phyloP scores from a whole-genome alignment of 2,888 invertebrate genomes.

The Autographa pulchrina region DNA sequence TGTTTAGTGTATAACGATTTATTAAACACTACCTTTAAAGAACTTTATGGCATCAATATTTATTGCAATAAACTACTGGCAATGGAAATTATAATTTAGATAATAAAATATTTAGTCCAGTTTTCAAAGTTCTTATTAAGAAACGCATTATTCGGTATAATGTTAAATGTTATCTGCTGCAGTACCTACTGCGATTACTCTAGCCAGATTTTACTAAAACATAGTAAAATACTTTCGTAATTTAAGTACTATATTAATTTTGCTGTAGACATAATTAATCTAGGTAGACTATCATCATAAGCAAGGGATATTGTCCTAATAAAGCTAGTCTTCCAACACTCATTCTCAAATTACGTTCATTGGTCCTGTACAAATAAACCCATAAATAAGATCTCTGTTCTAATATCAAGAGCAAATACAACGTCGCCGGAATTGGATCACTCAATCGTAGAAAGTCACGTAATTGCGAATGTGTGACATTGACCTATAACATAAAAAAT shows the following conservation, averaged over 20 bases:
- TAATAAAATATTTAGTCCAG: not conserved
- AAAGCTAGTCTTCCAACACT: constrained; percentile 29
- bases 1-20: not conserved
- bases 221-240: too few species aligned
- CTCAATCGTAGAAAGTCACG: constrained; percentile 41
- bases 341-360: constrained; percentile 33
- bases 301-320: constrained; percentile 7
- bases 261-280: not conserved
- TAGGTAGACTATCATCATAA: not conserved
- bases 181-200: not conserved
- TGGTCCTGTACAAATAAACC: constrained; percentile 48
- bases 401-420: constrained; percentile 57
- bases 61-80: too few species aligned
- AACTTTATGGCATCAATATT: too few species aligned
- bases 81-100: too few species aligned
- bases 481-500: constrained; percentile 45
- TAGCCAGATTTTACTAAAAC: too few species aligned
- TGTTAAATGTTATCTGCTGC: too few species aligned
- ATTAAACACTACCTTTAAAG: too few species aligned
- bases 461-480: constrained; percentile 60
- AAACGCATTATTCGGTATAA: too few species aligned
- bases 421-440: constrained; percentile 48
- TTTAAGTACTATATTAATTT: too few species aligned
- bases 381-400: constrained; percentile 44
- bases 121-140: too few species aligned